Percentiles rank a stretch among this genome's conserved stretches.
Evolutionary conservation across 2,113 vertebrate species (phyloP).

Genomic region (Dipodomys spectabilis): DNA sequence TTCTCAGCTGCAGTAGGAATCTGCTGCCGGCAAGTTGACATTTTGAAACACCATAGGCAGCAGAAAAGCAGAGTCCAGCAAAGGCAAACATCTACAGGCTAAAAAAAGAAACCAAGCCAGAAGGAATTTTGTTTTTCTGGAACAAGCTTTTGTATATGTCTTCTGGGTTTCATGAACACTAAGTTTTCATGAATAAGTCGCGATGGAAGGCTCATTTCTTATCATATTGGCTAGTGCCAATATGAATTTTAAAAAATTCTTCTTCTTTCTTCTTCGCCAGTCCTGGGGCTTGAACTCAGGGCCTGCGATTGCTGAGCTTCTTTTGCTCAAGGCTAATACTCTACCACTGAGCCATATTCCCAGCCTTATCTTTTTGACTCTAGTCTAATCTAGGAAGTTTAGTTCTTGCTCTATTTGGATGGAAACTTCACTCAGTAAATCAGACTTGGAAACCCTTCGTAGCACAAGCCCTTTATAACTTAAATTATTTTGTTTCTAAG

Average conservation of each 20-base stretch:
- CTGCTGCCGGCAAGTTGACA: conserved; percentile 44
- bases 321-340: too few relatives aligned
- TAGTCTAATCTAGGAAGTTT: background rate
- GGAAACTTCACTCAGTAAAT: background rate
- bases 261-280: too few relatives aligned
- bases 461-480: background rate
- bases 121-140: conserved; percentile 9
- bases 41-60: conserved; percentile 53
- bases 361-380: conserved; percentile 16
- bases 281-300: too few relatives aligned
- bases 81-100: conserved; percentile 35
- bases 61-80: conserved; percentile 23
- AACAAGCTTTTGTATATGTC: background rate
- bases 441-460: background rate
- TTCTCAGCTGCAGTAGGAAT: background rate
- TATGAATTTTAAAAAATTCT: too few relatives aligned
- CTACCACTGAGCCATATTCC: too few relatives aligned
- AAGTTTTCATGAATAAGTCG: conserved; percentile 9
- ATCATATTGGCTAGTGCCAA: background rate
- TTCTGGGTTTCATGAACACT: conserved; percentile 37
- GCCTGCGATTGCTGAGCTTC: too few relatives aligned
- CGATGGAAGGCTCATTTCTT: background rate
- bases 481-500: conserved; percentile 16
- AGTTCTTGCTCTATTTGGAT: background rate
- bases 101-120: conserved; percentile 25